A percentile compares a stretch with the other conserved stretches of the same genome.
These are phyloP conservation scores for Glomeris maerens DNA, from an alignment of 1,140 invertebrate species.

Conservation along the genomic window DNA sequence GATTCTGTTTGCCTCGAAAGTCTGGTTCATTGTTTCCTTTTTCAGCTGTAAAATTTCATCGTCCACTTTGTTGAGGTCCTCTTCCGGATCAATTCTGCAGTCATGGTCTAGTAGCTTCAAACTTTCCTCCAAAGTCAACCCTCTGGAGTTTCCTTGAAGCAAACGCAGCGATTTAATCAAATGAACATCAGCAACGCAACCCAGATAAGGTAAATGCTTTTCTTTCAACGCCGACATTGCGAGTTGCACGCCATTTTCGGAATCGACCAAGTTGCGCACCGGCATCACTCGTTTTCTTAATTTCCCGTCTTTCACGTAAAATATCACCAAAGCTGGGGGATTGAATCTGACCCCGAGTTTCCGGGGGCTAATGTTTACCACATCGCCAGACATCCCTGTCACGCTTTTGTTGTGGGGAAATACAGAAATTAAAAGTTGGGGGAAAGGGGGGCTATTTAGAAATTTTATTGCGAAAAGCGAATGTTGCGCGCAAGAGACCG, in stretches of 20 bases:
- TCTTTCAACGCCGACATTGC: conserved; percentile 24
- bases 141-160: conserved; percentile 29
- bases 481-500: neutral
- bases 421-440: neutral
- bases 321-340: conserved; percentile 28
- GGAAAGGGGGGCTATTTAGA: too few species aligned
- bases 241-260: conserved; percentile 20
- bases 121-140: conserved; percentile 22
- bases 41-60: conserved; percentile 30
- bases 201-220: conserved; percentile 24
- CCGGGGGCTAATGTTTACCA: neutral
- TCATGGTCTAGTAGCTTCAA: too few species aligned
- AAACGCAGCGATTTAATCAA: conserved; percentile 23
- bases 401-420: neutral
- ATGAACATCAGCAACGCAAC: conserved; percentile 19
- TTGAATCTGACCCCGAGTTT: conserved; percentile 30
- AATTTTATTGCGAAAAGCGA: too few species aligned
- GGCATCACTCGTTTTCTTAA: conserved; percentile 29
- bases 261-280: conserved; percentile 27
- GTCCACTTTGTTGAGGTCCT: conserved; percentile 36
- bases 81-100: conserved; percentile 34
- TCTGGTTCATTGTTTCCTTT: conserved; percentile 34
- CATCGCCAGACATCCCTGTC: neutral
- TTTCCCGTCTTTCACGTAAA: conserved; percentile 27
- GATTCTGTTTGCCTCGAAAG: conserved; percentile 32